These are phyloP conservation scores for Styela plicata DNA, from an alignment of 23 tunicate genomes.

Conservation along the genomic window DNA sequence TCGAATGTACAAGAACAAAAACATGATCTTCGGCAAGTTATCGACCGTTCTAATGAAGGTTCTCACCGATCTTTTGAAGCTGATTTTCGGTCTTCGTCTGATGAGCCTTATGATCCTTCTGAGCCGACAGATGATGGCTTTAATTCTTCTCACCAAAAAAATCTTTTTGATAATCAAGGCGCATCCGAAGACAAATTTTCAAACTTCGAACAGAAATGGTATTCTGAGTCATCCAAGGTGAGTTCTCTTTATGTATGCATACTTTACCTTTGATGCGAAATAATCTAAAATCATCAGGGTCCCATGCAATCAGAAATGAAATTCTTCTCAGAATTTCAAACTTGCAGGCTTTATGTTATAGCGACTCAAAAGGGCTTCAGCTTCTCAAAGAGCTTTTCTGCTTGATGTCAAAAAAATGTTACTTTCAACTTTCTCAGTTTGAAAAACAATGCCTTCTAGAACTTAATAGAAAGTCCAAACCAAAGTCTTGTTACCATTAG, in stretches of 20 bases:
- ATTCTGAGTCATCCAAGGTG: constrained; percentile 26
- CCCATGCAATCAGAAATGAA: no score
- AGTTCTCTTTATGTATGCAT: neutral
- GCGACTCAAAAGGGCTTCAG: no score
- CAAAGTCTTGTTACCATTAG: no score
- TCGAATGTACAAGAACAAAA: neutral
- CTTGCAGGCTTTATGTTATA: no score
- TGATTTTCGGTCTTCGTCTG: neutral
- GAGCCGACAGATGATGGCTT: neutral
- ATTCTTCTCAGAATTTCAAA: no score
- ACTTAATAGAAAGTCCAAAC: no score
- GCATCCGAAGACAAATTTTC: neutral
- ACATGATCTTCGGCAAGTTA: neutral
- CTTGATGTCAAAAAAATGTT: no score
- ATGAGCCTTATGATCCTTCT: neutral
- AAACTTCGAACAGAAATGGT: constrained; percentile 35
- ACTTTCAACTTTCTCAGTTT: no score
- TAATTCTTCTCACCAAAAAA: neutral
- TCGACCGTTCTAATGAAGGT: neutral
- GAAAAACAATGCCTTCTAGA: no score
- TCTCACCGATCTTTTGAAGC: neutral
- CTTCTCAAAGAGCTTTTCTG: no score
- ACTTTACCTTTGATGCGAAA: no score
- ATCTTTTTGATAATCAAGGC: neutral
- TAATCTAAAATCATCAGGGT: no score